Evolutionary conservation across 2,113 vertebrate genomes (phyloP), one percentile per base, ranked within the genome.

Genomic region (Phyllopteryx taeniolatus): DNA sequence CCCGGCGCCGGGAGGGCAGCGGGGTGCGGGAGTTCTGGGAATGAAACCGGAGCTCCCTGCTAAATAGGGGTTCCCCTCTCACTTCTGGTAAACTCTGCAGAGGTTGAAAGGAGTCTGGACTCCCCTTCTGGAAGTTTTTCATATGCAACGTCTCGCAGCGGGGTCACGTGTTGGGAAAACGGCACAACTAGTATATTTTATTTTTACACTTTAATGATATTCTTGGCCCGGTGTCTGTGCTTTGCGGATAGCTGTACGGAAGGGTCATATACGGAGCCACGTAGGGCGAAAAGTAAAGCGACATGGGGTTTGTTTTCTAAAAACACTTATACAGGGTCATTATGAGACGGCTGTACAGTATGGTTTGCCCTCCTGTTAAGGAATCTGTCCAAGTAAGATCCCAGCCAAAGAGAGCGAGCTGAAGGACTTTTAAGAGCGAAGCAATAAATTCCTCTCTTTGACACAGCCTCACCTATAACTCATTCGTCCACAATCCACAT

Each of bases 11-110:
- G 71, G 70, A 60, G 57, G 61, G 67, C 44, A 39, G 10, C 0
- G 53, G 53, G 43, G 56, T 77, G 68, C 44, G 33, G 53, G 63
- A 78, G 81, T 85, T 90, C 73, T 84, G 77, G 78, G 73, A 87
- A 84, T 77, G 66, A 86, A 89, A 86, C 69, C 46, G 63, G 77
- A 83, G 79, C 76, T 70, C 0, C 33, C 14, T 74, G 57, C 87
- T 82, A 74, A 83, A 85, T 70, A 80, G 73, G 80, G 78, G 70
- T 85, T 83, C 79, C 79, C 67, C 83, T 74, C 76, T 79, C 67
- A 69, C 54, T 78, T 82, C 82, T 88, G 82, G 72, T 71, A 76
- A 86, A 81, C 35, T 60, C 39, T 69, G 46, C 47, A 33, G 54
- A 54, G 49, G 76, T 53, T 42, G 14, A 71, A 76, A 51, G 49